Base-by-base conservation (phyloP, 1,140 invertebrate genomes). In the Drosophila ironensis region DNA sequence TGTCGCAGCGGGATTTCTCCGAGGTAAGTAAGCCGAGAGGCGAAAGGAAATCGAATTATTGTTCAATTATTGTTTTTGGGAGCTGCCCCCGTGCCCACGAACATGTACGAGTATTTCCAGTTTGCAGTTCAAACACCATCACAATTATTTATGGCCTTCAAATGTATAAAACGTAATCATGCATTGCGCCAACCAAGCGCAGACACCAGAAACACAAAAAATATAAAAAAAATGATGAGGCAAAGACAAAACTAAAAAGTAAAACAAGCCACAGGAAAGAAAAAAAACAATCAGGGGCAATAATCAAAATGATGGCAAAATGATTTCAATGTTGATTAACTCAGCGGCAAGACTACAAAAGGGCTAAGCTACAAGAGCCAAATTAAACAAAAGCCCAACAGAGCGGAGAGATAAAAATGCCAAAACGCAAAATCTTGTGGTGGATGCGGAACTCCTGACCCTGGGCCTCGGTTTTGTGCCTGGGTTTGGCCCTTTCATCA, bases 1-100 rank as follows among this genome's bases (percentile, higher is more conserved):
- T 88, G 87, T 88, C 87, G 69, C 87, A 88, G 71, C 78, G 87
- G 46, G 87, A 88, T 64, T 88, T 88, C 63, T 88, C 87, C 25
- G 87, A 88, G 87, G 87, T 88, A 69, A 88, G 87, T 84, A n/a
- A n/a, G n/a, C 11, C 11, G 37, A 20, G 28, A 41, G 46, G 27
- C 35, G 35, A 61, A 46, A 51, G 22, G 14, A 52, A 33, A 63
- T 33, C 35, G 40, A 41, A 50, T 51, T 42, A 61, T 41, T 28
- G 41, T 41, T 51, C 47, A 71, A 70, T 70, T 71, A 41, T 70
- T 63, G 33, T 30, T 38, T n/a, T 37, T 30, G 37, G 25, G 16
- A 35, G 40, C 30, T 22, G 17, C 14, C 16, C n/a, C 30, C 25
- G 25, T 20, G 6, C 14, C 42, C 22, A 61, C 7, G 4, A 47